Base-by-base conservation (phyloP, 2,797 vertebrate species). In the Neopelma chrysocephalum region DNA sequence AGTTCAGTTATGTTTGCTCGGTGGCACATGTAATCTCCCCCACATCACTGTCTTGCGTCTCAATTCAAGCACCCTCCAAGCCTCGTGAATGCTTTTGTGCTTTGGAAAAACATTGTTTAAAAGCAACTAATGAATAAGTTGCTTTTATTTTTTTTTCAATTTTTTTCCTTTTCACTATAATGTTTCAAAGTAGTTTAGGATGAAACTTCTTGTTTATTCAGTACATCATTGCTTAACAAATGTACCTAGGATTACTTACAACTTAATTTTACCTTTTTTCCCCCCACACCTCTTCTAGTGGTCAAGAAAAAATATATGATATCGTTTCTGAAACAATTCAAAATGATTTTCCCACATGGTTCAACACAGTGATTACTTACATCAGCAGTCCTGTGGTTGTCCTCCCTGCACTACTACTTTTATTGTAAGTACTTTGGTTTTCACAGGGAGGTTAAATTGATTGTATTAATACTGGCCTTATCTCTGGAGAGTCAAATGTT, bases 241-340 rank as follows among this genome's bases (percentile, higher is more conserved):
- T 15, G 32, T 34, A 50, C 4, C 40, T 40, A 23, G 22, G 19
- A 76, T 85, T 86, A 69, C 25, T 69, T 38, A 47, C 8, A 79
- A 56, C 17, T 40, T 79, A 50, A 53, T 79, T 80, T 75, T 57
- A 25, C 27, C 45, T 60, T 66, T 61, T 56, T 4, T 1, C 3
- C 3, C 9, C 93, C 26, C 5, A 12, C 19, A 15, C 12, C 25
- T 32, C 34, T 31, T 40, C 7, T 47, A 98, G 98, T 10, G 99
- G 99, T 75, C 99, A 99, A 96, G 99, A 99, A 96, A 99, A 99
- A 97, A 99, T 99, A 80, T 99, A 99, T 47, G 99, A 99, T 96
- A 99, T 99, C 32, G 98, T 99, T 91, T 99, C 98, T 3, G 99
- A 99, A 82, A 99, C 99, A 0, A 98, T 99, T 82, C 90, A 98